These are phyloP conservation scores for Melanotaenia pygmaea DNA, from an alignment of 2,797 vertebrate genomes.

Conservation along the genomic window DNA sequence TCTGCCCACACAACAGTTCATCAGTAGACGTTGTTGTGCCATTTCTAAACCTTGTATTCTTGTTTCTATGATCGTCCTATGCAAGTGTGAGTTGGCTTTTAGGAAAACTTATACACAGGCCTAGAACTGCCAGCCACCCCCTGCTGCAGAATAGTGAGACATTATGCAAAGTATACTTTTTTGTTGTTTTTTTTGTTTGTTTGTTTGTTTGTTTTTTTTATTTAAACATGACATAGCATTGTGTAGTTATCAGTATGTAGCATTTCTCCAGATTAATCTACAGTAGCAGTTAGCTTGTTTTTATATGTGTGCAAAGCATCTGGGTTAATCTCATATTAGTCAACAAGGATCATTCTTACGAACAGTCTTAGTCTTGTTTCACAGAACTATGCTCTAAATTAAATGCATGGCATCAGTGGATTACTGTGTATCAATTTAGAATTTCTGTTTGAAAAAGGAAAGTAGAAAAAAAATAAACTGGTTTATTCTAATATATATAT, in stretches of 20 bases:
- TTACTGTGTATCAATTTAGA: conserved; percentile 29
- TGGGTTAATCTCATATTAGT: conserved; percentile 85
- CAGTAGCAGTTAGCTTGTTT: conserved; percentile 53
- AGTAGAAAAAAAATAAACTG: not conserved
- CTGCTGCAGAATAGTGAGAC: not conserved
- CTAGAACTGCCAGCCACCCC: not conserved
- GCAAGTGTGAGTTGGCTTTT: conserved; percentile 12
- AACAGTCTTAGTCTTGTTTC: conserved; percentile 67
- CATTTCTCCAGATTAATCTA: conserved; percentile 39
- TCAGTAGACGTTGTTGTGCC: conserved; percentile 6
- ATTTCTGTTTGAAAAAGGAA: not conserved
- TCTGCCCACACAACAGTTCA: not conserved
- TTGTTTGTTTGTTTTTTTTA: conserved; percentile 32
- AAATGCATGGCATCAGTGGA: conserved; percentile 39
- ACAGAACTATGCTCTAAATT: conserved; percentile 62
- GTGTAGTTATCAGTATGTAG: conserved; percentile 31
- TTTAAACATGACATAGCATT: conserved; percentile 33
- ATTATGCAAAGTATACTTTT: not conserved
- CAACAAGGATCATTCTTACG: conserved; percentile 73
- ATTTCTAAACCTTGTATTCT: not conserved
- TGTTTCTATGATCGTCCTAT: conserved; percentile 21
- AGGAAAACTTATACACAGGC: not conserved
- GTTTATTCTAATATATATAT: too few species aligned
- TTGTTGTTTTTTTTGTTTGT: conserved; percentile 11
- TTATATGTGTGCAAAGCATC: conserved; percentile 73